Conservation (phyloP, 2,113 vertebrate genomes). For the Saimiri boliviensis region DNA sequence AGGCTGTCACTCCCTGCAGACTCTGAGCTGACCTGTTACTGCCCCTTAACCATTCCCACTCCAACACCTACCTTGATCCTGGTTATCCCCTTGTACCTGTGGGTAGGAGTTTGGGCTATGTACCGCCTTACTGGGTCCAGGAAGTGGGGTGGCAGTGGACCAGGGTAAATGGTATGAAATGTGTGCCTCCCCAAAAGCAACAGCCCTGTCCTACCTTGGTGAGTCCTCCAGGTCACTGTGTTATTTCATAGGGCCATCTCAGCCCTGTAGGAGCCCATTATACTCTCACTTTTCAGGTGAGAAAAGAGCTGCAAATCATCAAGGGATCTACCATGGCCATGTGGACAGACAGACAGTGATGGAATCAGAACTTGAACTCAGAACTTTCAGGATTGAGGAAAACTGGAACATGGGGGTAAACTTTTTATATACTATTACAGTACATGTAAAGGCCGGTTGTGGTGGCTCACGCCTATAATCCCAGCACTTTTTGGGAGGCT, state of each 20-base stretch:
- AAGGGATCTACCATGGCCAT: not conserved
- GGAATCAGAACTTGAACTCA: not conserved
- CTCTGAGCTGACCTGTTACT: not conserved
- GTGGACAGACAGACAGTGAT: not conserved
- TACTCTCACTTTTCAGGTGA: slow-evolving; percentile 12
- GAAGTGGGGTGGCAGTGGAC: not conserved
- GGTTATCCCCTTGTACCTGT: not conserved
- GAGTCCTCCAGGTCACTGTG: not conserved
- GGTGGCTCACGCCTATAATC: not conserved
- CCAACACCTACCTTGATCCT: not conserved
- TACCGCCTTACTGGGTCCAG: not conserved
- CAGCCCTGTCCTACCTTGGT: not conserved
- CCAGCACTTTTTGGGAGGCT: not conserved
- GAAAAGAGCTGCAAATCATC: not conserved
- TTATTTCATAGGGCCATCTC: not conserved
- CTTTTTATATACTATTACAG: not conserved
- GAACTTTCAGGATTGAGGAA: not conserved
- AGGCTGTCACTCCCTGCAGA: not conserved
- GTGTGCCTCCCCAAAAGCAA: not conserved
- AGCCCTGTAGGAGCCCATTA: not conserved
- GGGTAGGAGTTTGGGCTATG: not conserved
- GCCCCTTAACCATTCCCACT: not conserved
- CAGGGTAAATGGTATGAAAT: not conserved
- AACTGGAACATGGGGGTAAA: not conserved
- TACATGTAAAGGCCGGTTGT: not conserved